A percentile compares a stretch with the other conserved stretches of the same genome.
These are phyloP conservation scores for Drosophila teissieri DNA, from an alignment of 1,140 invertebrate genomes.

Conservation along the genomic window DNA sequence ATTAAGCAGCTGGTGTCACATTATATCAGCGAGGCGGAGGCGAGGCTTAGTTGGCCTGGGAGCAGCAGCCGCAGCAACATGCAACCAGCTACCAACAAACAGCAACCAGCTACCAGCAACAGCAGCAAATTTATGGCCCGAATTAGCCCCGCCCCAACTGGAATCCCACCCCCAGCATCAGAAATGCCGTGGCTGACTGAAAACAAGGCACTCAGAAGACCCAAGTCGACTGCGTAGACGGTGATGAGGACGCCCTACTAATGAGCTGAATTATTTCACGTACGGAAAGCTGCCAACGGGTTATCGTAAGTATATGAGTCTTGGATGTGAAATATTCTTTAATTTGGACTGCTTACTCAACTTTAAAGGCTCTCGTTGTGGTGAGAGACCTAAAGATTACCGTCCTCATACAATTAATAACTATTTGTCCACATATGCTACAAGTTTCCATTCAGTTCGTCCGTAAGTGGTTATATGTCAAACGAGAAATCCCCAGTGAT, in stretches of 20 bases:
- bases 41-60: slow-evolving; percentile 24
- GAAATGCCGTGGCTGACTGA: slow-evolving; percentile 7
- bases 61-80: slow-evolving; percentile 12
- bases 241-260: slow-evolving; percentile 2
- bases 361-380: background rate
- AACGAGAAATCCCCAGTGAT: background rate
- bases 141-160: slow-evolving; percentile 44
- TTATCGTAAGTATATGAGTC: background rate
- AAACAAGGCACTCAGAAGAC: slow-evolving; percentile 29
- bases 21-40: slow-evolving; percentile 67
- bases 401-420: background rate
- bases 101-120: slow-evolving; percentile 10
- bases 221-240: slow-evolving; percentile 1
- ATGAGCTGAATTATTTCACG: slow-evolving; percentile 44
- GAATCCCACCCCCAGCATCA: background rate
- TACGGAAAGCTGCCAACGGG: slow-evolving; percentile 5
- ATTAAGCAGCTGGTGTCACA: slow-evolving; percentile 82
- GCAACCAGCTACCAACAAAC: slow-evolving; percentile 16
- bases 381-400: background rate
- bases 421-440: background rate
- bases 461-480: background rate
- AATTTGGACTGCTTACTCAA: background rate
- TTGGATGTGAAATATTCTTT: background rate
- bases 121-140: slow-evolving; percentile 57
- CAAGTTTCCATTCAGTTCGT: slow-evolving; percentile 11